Percentiles rank a stretch among this genome's conserved stretches.
These are phyloP conservation scores for Bombus confusus DNA, from an alignment of 1,140 invertebrate genomes.

Conservation along the genomic window DNA sequence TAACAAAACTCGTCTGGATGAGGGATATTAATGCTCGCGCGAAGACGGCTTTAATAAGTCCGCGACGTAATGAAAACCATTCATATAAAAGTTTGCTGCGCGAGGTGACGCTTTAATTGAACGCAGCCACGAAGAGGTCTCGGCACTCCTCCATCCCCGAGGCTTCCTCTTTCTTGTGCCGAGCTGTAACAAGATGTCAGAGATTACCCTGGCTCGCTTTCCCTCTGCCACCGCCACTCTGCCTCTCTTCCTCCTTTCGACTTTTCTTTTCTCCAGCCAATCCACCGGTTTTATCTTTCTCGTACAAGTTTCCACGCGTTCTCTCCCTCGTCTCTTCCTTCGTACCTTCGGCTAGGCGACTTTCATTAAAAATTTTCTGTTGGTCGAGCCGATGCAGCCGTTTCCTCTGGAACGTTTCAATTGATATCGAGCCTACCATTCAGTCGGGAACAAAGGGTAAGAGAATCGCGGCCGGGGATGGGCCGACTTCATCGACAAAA, in stretches of 20 bases:
- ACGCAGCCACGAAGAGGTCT: constrained; percentile 58
- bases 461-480: constrained; percentile 4
- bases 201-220: constrained; percentile 44
- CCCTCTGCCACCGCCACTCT: neutral
- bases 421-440: constrained; percentile 66
- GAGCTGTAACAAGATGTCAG: constrained; percentile 51
- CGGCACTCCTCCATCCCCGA: constrained; percentile 16
- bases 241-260: neutral
- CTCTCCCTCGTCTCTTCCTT: neutral
- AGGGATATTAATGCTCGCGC: constrained; percentile 74
- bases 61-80: constrained; percentile 79
- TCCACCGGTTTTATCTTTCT: neutral
- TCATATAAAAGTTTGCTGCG: constrained; percentile 79
- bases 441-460: constrained; percentile 55
- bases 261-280: neutral
- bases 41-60: constrained; percentile 79
- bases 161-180: constrained; percentile 41
- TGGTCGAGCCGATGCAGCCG: constrained; percentile 53
- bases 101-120: constrained; percentile 79
- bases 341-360: constrained; percentile 20
- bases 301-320: too few relatives aligned
- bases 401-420: constrained; percentile 52
- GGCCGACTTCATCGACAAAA: constrained; percentile 27
- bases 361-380: constrained; percentile 69
- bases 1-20: constrained; percentile 76